Evolutionary conservation across 1,140 invertebrate genomes (phyloP), one percentile per base, ranked within the genome.

Genomic region (Trichonephila inaurata): DNA sequence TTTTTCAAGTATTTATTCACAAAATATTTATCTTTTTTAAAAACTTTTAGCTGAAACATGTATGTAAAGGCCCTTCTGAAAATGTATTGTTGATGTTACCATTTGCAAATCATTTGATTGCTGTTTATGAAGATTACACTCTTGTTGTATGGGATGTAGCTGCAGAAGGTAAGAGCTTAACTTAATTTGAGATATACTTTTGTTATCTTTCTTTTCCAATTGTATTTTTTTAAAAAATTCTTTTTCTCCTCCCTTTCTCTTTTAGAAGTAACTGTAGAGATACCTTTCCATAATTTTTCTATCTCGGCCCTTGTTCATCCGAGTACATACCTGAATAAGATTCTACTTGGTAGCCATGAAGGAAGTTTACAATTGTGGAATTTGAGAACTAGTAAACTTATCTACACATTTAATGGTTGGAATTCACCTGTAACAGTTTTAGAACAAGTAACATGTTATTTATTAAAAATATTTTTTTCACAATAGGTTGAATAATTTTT

Each of bases 281-380:
- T 94, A 60, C 40, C 33, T 28, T 83, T 94, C 60, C 95, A 97
- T 0, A 95, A 96, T 21, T 99, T 99, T 95, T 96, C 97, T 95
- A 97, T 99, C 18, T 97, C 97, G 0, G 96, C 97, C 0, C 94
- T 99, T 2, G 96, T 97, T 83, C 99, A 99, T 96, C 99, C 99
- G 3, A 97, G 96, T 81, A 99, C 99, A 0, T 99, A 99, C 95
- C 95, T 99, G 3, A 99, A 99, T 95, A 99, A 99, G 96, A 97
- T 99, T 83, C 95, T 99, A n/a, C 96, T 99, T 83, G 99, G 98
- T 19, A 99, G 98, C 95, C 96, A 97, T 89, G 98, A 99, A 96
- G 99, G 99, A 0, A 95, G 64, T 94, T 94, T 99, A 93, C 98
- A 99, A 95, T 95, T 99, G 82, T 99, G 98, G 98, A 99, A 99